Evolutionary conservation across 2,797 vertebrate genomes (phyloP).

Genomic region (Gymnothorax javanicus): DNA sequence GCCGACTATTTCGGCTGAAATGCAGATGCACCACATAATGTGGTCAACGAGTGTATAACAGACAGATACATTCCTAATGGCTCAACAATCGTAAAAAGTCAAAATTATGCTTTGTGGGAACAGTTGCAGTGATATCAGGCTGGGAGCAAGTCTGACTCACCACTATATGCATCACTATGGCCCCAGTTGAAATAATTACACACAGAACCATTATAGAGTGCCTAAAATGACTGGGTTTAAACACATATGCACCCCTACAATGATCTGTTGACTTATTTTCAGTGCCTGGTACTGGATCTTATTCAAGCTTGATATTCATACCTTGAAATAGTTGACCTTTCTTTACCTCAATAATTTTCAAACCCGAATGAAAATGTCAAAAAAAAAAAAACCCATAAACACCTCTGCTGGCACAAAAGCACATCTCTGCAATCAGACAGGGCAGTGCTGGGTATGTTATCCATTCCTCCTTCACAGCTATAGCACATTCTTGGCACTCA

Average conservation of each 20-base stretch:
- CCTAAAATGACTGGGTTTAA: not conserved
- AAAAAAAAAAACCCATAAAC: conserved; percentile 48
- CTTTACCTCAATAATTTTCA: conserved; percentile 17
- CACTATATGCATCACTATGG: not conserved
- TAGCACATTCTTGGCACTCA: conserved; percentile 66
- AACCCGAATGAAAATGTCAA: conserved; percentile 25
- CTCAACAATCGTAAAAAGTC: not conserved
- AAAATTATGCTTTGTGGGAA: not conserved
- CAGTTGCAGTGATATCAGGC: not conserved
- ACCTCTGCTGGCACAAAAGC: conserved; percentile 49
- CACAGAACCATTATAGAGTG: not conserved
- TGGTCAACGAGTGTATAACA: too few relatives aligned
- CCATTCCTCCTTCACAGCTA: conserved; percentile 63
- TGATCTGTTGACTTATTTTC: not conserved
- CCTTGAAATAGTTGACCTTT: conserved; percentile 31
- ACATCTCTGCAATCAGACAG: conserved; percentile 54
- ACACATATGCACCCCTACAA: not conserved
- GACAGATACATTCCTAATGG: not conserved
- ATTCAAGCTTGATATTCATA: conserved; percentile 18
- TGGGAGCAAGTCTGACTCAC: not conserved
- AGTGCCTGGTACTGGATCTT: conserved; percentile 7
- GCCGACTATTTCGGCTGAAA: too few relatives aligned
- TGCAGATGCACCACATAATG: too few relatives aligned
- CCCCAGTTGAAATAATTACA: not conserved
- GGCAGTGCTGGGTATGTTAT: conserved; percentile 53